A percentile compares a stretch with the other conserved stretches of the same genome.
Conservation (phyloP, 2,888 invertebrate species). For the Chloroclysta siterata region DNA sequence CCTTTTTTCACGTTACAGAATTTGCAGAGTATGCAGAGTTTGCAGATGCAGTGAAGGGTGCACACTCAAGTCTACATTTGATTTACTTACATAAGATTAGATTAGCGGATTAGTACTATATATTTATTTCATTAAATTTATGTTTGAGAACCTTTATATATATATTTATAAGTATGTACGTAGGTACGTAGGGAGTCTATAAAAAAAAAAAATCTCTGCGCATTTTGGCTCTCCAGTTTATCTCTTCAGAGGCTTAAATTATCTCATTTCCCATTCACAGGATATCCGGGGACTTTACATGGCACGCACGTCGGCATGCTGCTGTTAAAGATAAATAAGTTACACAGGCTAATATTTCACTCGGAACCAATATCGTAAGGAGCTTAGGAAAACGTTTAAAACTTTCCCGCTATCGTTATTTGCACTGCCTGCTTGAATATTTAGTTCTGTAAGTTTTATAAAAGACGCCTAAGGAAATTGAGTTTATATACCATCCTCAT, state of each 20-base stretch:
- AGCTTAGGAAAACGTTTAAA: slow-evolving; percentile 37
- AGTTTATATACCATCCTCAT: too few relatives aligned
- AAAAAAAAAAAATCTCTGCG: not conserved
- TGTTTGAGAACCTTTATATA: too few relatives aligned
- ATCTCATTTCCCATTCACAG: slow-evolving; percentile 30
- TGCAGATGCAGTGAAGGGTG: too few relatives aligned
- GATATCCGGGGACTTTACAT: slow-evolving; percentile 33
- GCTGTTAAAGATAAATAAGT: slow-evolving; percentile 39
- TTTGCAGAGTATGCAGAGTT: too few relatives aligned
- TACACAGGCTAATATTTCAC: slow-evolving; percentile 41
- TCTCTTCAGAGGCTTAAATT: slow-evolving; percentile 21
- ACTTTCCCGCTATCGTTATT: slow-evolving; percentile 28
- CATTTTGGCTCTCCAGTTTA: not conserved
- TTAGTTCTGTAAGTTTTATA: slow-evolving; percentile 13
- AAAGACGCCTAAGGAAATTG: not conserved
- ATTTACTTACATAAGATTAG: too few relatives aligned
- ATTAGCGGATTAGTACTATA: too few relatives aligned
- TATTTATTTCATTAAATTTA: too few relatives aligned
- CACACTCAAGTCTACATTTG: too few relatives aligned
- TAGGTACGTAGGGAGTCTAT: too few relatives aligned
- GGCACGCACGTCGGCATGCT: slow-evolving; percentile 37
- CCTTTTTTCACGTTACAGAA: too few relatives aligned
- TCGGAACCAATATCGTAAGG: slow-evolving; percentile 42
- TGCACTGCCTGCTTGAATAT: slow-evolving; percentile 31
- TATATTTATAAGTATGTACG: too few relatives aligned